These are phyloP conservation scores for Parazoanthus darwini DNA, from an alignment of 92 coral and sea anemone genomes.

Conservation along the genomic window DNA sequence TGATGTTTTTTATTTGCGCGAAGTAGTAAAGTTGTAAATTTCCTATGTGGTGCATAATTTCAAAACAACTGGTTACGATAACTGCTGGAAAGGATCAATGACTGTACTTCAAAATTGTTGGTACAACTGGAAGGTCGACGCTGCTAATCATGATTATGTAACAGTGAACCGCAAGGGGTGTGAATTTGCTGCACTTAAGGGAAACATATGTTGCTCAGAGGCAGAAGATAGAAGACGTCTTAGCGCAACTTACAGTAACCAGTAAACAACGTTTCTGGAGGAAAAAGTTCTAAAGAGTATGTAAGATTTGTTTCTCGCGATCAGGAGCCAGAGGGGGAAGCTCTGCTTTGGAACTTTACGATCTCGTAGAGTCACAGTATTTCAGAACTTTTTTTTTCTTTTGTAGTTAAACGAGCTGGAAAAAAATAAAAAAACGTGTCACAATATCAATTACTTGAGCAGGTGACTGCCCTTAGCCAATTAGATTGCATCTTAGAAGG, in stretches of 20 bases:
- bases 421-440: not conserved
- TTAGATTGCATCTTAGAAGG: not conserved
- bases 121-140: too few species aligned
- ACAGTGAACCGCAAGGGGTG: too few species aligned
- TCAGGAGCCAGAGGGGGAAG: not conserved
- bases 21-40: too few species aligned
- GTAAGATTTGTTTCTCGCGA: not conserved
- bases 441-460: not conserved
- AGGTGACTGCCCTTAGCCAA: slow-evolving; percentile 3
- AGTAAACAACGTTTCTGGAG: not conserved
- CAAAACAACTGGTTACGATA: too few species aligned
- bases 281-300: not conserved
- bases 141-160: too few species aligned
- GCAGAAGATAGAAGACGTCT: not conserved
- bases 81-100: too few species aligned
- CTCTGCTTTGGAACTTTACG: not conserved
- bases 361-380: not conserved
- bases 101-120: too few species aligned
- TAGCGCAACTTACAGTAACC: not conserved
- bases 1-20: too few species aligned
- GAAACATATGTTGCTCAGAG: too few species aligned
- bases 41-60: too few species aligned
- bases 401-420: not conserved
- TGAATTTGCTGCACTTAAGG: too few species aligned
- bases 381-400: not conserved